Conservation (phyloP, 2,888 invertebrate species). For the Pachydiplax longipennis region DNA sequence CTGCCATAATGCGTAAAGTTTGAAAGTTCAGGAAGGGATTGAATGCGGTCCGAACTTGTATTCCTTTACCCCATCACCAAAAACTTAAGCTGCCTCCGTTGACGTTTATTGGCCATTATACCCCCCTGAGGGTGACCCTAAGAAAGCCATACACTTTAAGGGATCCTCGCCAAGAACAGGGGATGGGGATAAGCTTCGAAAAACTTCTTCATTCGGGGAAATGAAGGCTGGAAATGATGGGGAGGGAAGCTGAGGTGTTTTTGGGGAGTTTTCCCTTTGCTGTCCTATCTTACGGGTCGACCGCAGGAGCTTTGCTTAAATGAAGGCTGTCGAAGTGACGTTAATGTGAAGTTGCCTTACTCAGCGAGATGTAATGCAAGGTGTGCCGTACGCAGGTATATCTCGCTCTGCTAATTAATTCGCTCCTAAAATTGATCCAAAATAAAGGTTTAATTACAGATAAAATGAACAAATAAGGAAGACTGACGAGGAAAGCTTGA, state of each 20-base stretch:
- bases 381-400: no score
- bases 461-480: no score
- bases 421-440: no score
- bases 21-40: no score
- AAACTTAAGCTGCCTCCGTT: not conserved
- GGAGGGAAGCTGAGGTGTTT: not conserved
- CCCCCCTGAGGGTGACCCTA: constrained; percentile 14
- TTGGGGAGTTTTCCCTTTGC: not conserved
- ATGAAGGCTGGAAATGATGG: not conserved
- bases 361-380: no score
- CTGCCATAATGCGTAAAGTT: no score
- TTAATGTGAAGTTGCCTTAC: no score
- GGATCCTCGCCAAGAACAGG: not conserved
- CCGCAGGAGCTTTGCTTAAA: not conserved
- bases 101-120: constrained; percentile 43
- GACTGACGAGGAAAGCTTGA: no score
- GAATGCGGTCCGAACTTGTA: not conserved
- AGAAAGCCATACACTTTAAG: not conserved
- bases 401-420: no score
- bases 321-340: no score
- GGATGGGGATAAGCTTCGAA: not conserved
- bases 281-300: not conserved
- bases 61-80: not conserved
- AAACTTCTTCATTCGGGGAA: not conserved
- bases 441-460: no score